A percentile compares a stretch with the other conserved stretches of the same genome.
phyloP scores from a whole-genome alignment of 2,113 vertebrate species.

The Anguilla japonica region DNA sequence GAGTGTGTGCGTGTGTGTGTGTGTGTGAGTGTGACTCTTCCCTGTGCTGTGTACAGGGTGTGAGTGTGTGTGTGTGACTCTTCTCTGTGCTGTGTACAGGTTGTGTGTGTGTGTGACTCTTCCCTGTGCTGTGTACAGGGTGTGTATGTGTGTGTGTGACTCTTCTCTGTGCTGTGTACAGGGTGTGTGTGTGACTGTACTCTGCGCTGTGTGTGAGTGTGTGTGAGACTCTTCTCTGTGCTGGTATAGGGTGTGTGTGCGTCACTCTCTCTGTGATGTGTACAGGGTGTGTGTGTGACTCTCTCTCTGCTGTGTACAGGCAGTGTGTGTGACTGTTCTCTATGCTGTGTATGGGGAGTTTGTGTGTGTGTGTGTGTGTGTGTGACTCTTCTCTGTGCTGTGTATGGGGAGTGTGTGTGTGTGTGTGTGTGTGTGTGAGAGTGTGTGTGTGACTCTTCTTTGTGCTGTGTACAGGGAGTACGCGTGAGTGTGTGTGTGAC shows the following conservation, averaged over 20 bases:
- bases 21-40: neutral
- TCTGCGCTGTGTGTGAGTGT: too few species aligned
- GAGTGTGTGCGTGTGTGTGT: constrained; percentile 44
- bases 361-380: too few species aligned
- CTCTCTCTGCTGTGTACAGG: neutral
- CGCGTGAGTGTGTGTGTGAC: neutral
- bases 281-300: constrained; percentile 51
- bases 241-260: neutral
- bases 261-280: too few species aligned
- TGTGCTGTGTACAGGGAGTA: neutral
- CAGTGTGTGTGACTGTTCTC: too few species aligned
- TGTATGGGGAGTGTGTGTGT: neutral
- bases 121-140: neutral
- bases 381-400: too few species aligned
- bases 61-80: neutral
- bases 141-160: neutral
- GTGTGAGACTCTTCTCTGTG: constrained; percentile 7
- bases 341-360: too few species aligned
- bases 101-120: constrained; percentile 16
- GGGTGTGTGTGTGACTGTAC: constrained; percentile 17
- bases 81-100: too few species aligned
- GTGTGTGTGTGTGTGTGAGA: neutral
- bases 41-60: constrained; percentile 41
- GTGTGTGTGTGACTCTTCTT: neutral
- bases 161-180: too few species aligned